Conservation (phyloP, 2,113 vertebrate genomes). For the Thunnus thynnus region DNA sequence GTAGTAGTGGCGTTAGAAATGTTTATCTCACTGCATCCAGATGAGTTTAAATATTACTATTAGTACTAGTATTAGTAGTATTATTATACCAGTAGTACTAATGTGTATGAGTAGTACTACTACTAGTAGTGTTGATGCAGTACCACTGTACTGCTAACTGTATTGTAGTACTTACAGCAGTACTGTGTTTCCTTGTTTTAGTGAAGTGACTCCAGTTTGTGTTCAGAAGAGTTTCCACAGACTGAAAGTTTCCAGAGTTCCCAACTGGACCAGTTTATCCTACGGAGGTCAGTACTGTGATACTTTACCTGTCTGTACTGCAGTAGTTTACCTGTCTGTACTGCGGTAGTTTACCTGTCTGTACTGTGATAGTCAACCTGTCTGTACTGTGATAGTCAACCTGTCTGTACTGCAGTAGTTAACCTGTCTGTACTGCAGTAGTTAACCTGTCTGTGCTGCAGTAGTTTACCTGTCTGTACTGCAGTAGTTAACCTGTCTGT, state of each 20-base stretch:
- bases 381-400: not conserved
- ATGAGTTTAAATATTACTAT: too few species aligned
- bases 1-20: too few species aligned
- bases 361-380: not conserved
- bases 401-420: too few species aligned
- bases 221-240: constrained; percentile 74
- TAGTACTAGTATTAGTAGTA: not conserved
- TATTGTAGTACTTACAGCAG: not conserved
- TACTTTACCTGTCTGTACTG: too few species aligned
- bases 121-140: too few species aligned
- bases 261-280: constrained; percentile 60
- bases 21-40: too few species aligned
- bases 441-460: too few species aligned
- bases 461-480: too few species aligned
- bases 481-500: too few species aligned
- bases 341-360: not conserved
- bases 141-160: too few species aligned
- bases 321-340: not conserved
- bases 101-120: not conserved
- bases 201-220: constrained; percentile 64
- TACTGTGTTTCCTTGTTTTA: constrained; percentile 33
- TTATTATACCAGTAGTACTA: not conserved
- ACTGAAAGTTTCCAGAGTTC: constrained; percentile 75
- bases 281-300: constrained; percentile 69
- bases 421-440: too few species aligned